A percentile compares a stretch with the other conserved stretches of the same genome.
Conservation (phyloP, 2,888 invertebrate genomes). For the Drosophila infuscata region DNA sequence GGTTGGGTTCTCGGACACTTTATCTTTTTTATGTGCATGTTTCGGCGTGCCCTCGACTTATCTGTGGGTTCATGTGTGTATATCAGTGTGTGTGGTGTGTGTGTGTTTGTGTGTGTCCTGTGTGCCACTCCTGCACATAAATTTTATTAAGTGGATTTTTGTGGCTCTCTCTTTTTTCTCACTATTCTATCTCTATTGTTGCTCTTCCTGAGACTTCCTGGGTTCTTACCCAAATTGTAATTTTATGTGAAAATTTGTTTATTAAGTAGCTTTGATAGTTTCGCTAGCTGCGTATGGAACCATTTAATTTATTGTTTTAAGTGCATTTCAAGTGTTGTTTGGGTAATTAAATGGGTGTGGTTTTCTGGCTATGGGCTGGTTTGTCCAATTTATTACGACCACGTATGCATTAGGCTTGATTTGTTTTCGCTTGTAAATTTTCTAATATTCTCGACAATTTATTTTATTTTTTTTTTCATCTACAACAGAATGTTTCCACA, state of each 20-base stretch:
- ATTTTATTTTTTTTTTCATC: conserved; percentile 1
- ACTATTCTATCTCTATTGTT: conserved; percentile 18
- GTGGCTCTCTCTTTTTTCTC: conserved; percentile 19
- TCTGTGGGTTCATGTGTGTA: conserved; percentile 40
- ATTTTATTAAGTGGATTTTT: conserved; percentile 81
- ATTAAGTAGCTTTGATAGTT: conserved; percentile 80
- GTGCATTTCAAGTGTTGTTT: conserved; percentile 64
- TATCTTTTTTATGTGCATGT: conserved; percentile 68
- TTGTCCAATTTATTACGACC: conserved; percentile 55
- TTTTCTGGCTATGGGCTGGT: conserved; percentile 7
- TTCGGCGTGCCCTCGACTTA: conserved; percentile 60
- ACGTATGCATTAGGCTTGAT: conserved; percentile 70
- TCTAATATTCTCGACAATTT: conserved; percentile 27
- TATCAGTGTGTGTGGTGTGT: background rate
- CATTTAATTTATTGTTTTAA: conserved; percentile 74
- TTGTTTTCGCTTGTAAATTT: conserved; percentile 65
- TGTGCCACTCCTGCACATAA: conserved; percentile 81
- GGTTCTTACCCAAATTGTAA: conserved; percentile 64
- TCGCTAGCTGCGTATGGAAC: conserved; percentile 39
- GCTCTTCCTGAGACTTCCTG: conserved; percentile 38
- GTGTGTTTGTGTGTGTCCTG: conserved; percentile 49
- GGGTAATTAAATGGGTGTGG: conserved; percentile 80
- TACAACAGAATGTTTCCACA: conserved; percentile 30
- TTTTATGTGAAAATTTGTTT: conserved; percentile 84
- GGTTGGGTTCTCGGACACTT: conserved; percentile 46